Evolutionary conservation across 2,888 invertebrate species (phyloP).

Genomic region (Hyles lineata): DNA sequence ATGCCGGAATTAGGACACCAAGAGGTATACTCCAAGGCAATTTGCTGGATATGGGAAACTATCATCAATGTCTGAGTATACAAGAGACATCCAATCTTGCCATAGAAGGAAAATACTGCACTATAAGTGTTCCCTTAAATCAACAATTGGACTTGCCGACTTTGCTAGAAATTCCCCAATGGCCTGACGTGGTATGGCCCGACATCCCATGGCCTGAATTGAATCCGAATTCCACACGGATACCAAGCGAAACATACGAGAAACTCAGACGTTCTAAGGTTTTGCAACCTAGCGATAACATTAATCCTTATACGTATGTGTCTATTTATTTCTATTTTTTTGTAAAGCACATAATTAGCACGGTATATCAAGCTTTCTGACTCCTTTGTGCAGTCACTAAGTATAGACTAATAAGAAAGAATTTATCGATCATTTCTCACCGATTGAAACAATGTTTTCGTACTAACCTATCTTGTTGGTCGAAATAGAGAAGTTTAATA

Average conservation of each 20-base stretch:
- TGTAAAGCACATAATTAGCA: no score
- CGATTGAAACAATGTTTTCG: no score
- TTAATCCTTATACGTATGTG: not conserved
- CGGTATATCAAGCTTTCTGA: not conserved
- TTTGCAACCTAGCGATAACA: not conserved
- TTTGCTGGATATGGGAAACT: slow-evolving; percentile 60
- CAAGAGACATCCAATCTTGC: slow-evolving; percentile 45
- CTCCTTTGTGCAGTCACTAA: no score
- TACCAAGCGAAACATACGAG: slow-evolving; percentile 33
- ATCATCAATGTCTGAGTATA: slow-evolving; percentile 63
- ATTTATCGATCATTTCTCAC: no score
- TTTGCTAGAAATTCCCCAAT: slow-evolving; percentile 44
- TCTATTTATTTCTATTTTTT: not conserved
- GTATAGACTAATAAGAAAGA: no score
- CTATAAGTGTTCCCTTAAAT: slow-evolving; percentile 54
- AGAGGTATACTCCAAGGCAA: slow-evolving; percentile 60
- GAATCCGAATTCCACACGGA: slow-evolving; percentile 31
- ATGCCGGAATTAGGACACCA: slow-evolving; percentile 62
- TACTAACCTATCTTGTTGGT: no score
- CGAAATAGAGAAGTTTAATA: no score
- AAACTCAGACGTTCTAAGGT: not conserved
- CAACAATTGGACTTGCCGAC: slow-evolving; percentile 47
- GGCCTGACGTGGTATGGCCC: slow-evolving; percentile 36
- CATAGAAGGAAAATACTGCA: slow-evolving; percentile 69
- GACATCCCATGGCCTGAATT: slow-evolving; percentile 40